A percentile compares a stretch with the other conserved stretches of the same genome.
Conservation (phyloP, 2,113 vertebrate genomes). For the Phyllostomus discolor region DNA sequence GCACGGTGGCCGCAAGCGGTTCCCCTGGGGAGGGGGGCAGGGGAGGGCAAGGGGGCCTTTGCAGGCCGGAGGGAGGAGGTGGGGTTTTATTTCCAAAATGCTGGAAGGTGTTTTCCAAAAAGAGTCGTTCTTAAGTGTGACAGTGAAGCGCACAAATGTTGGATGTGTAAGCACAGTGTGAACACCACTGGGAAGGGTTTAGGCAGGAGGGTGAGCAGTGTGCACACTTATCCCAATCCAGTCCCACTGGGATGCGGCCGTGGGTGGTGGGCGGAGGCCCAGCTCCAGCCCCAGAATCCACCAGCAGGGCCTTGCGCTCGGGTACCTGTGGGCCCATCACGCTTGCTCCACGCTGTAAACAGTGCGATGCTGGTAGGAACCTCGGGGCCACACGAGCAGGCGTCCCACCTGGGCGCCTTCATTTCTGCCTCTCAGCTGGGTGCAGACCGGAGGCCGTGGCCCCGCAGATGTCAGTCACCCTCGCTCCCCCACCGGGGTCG, state of each 20-base stretch:
- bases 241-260: rapidly evolving
- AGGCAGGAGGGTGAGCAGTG: neutral
- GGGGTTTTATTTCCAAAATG: neutral
- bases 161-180: too few species aligned
- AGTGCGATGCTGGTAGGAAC: neutral
- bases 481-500: neutral
- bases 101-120: neutral
- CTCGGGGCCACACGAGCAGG: neutral
- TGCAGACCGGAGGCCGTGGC: rapidly evolving
- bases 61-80: neutral
- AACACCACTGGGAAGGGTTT: neutral
- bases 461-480: neutral
- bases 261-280: neutral
- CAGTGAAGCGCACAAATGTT: neutral
- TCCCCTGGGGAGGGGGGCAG: neutral
- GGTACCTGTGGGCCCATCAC: neutral
- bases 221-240: neutral
- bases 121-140: neutral
- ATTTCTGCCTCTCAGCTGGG: neutral
- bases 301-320: rapidly evolving
- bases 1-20: rapidly evolving
- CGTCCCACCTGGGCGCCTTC: neutral
- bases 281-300: neutral
- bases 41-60: neutral
- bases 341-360: neutral